A percentile compares a stretch with the other conserved stretches of the same genome.
phyloP scores from a whole-genome alignment of 35 echinoderm and acorn worm genomes.

The Heliocidaris tuberculata region DNA sequence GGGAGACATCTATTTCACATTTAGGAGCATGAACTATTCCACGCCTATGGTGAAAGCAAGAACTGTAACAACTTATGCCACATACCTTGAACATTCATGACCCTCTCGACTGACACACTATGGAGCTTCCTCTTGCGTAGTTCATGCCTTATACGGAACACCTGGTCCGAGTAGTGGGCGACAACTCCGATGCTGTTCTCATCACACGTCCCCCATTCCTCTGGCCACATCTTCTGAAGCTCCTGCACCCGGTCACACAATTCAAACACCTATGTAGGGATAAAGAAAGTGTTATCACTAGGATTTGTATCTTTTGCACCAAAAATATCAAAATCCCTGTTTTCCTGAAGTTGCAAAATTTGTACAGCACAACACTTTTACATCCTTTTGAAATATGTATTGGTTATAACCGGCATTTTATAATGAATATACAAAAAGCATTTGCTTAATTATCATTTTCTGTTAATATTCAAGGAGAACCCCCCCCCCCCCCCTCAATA shows the following conservation, averaged over 20 bases:
- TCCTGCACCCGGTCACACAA: slow-evolving; percentile 79
- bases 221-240: slow-evolving; percentile 86
- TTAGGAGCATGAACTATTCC: too few relatives aligned
- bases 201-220: slow-evolving; percentile 84
- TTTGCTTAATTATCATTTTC: too few relatives aligned
- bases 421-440: too few relatives aligned
- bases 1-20: too few relatives aligned
- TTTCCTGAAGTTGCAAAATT: too few relatives aligned
- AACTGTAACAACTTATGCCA: not conserved
- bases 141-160: slow-evolving; percentile 93
- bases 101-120: slow-evolving; percentile 87
- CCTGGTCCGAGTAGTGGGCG: slow-evolving; percentile 91
- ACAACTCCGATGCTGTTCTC: slow-evolving; percentile 95
- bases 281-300: not conserved
- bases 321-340: too few relatives aligned
- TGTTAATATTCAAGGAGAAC: too few relatives aligned
- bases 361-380: too few relatives aligned
- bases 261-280: slow-evolving; percentile 83
- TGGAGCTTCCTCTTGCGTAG: slow-evolving; percentile 78
- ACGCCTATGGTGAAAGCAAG: too few relatives aligned
- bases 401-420: too few relatives aligned
- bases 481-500: too few relatives aligned
- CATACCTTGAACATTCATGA: slow-evolving; percentile 96
- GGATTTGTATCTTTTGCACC: not conserved
- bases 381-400: too few relatives aligned